Conservation (phyloP, 2,888 invertebrate genomes). For the Bellardia bayeri region DNA sequence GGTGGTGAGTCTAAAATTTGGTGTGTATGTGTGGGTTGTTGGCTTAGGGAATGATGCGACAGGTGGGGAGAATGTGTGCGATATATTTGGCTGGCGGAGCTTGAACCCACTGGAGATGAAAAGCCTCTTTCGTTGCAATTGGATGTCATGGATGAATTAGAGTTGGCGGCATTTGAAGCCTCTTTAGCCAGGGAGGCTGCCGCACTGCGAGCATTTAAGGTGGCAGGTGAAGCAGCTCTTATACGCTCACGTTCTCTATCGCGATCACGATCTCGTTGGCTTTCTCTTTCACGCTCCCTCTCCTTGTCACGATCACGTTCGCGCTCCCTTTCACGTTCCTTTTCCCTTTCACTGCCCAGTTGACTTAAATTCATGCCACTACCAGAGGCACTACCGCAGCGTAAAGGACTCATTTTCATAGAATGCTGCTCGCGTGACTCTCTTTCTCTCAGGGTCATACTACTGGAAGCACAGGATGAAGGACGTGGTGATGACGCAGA, state of each 20-base stretch:
- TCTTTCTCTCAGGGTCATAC: conserved; percentile 71
- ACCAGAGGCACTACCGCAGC: conserved; percentile 53
- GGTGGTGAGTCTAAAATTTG: conserved; percentile 79
- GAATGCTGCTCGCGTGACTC: conserved; percentile 70
- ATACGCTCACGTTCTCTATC: conserved; percentile 64
- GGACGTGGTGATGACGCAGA: conserved; percentile 71
- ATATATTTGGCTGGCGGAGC: conserved; percentile 76
- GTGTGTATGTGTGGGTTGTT: conserved; percentile 74
- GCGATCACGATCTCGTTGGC: conserved; percentile 53
- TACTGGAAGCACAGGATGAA: conserved; percentile 71
- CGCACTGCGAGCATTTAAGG: conserved; percentile 79
- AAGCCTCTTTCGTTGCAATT: conserved; percentile 80
- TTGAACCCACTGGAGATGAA: conserved; percentile 78
- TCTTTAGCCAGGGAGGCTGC: conserved; percentile 70
- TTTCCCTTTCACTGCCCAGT: conserved; percentile 69
- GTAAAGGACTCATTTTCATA: conserved; percentile 79
- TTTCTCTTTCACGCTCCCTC: conserved; percentile 75
- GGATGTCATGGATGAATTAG: conserved; percentile 69
- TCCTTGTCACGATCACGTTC: conserved; percentile 60
- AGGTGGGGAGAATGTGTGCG: conserved; percentile 79
- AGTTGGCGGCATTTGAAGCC: conserved; percentile 62
- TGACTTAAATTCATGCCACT: conserved; percentile 79
- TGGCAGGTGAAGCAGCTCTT: conserved; percentile 77
- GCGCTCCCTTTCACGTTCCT: conserved; percentile 68
- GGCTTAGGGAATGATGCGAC: conserved; percentile 74